Evolutionary conservation across 2,113 vertebrate genomes (phyloP).

Genomic region (Dipodomys stephensi): DNA sequence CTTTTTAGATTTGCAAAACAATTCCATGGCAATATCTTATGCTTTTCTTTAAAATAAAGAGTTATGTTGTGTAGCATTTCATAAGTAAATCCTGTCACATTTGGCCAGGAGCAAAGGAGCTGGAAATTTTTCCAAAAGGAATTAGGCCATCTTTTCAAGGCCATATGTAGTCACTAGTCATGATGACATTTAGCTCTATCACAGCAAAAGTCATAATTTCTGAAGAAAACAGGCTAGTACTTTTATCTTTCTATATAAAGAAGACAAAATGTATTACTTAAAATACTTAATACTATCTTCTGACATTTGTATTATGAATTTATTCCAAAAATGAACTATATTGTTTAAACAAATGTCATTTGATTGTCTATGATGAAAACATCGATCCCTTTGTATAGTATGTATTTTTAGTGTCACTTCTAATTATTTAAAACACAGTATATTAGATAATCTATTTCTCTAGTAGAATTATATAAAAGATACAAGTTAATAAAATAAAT

Average conservation of each 20-base stretch:
- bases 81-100: constrained; percentile 60
- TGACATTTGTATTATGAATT: constrained; percentile 16
- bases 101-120: constrained; percentile 50
- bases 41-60: constrained; percentile 71
- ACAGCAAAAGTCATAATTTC: constrained; percentile 60
- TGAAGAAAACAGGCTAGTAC: constrained; percentile 47
- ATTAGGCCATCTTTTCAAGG: constrained; percentile 72
- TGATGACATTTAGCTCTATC: constrained; percentile 61
- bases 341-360: constrained; percentile 46
- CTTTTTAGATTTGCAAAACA: constrained; percentile 57
- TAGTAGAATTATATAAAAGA: constrained; percentile 48
- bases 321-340: constrained; percentile 50
- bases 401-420: constrained; percentile 43
- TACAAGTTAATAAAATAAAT: constrained; percentile 59
- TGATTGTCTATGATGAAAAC: constrained; percentile 45
- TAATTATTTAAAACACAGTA: constrained; percentile 45
- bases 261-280: constrained; percentile 58
- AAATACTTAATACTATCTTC: constrained; percentile 48
- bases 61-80: constrained; percentile 12
- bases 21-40: constrained; percentile 36
- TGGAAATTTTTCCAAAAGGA: constrained; percentile 71
- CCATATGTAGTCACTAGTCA: constrained; percentile 41
- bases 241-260: constrained; percentile 49
- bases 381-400: neutral
- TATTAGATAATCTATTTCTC: constrained; percentile 48